These are phyloP conservation scores for Liasis olivaceus DNA, from an alignment of 2,797 vertebrate genomes.

Conservation along the genomic window DNA sequence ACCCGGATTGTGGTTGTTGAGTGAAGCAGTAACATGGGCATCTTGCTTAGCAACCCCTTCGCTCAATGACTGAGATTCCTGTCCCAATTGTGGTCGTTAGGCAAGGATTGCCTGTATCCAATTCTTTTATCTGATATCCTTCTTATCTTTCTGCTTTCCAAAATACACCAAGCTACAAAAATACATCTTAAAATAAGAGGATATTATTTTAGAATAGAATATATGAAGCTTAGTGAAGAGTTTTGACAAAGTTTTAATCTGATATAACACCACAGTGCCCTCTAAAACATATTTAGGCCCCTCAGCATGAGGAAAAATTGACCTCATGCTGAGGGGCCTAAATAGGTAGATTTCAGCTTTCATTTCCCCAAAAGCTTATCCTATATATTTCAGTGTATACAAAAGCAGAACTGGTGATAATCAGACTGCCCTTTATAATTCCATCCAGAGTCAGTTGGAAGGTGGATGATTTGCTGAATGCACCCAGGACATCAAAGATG, in stretches of 20 bases:
- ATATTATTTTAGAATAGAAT: constrained; percentile 19
- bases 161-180: neutral
- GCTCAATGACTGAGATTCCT: too few species aligned
- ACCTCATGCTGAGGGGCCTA: neutral
- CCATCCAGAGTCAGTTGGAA: neutral
- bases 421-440: neutral
- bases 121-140: too few species aligned
- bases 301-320: neutral
- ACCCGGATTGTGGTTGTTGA: too few species aligned
- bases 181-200: neutral
- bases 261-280: neutral
- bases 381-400: neutral
- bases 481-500: neutral
- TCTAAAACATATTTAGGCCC: neutral
- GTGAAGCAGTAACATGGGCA: too few species aligned
- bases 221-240: neutral
- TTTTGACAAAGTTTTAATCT: neutral
- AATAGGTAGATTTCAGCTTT: neutral
- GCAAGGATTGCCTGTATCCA: too few species aligned
- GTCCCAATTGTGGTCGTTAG: too few species aligned
- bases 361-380: neutral
- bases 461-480: neutral
- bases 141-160: neutral
- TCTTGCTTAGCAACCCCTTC: too few species aligned
- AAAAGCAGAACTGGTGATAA: neutral